Conservation (phyloP, 2,113 vertebrate genomes). For the Barnardius zonarius region DNA sequence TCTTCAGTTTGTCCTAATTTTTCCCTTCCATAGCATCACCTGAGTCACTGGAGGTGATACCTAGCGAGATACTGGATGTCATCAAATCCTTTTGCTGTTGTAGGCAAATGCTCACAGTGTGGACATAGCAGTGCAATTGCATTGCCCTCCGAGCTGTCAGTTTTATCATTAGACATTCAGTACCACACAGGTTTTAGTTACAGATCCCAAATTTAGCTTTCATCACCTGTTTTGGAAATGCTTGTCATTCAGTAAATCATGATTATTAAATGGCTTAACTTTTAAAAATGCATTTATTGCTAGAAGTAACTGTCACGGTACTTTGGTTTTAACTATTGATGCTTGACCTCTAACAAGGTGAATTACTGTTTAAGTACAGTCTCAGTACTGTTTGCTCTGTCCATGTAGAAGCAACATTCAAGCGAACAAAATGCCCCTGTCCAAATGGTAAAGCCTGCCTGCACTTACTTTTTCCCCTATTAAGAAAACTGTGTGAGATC, state of each 20-base stretch:
- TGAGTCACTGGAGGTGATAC: neutral
- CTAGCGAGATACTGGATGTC: neutral
- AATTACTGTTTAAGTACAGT: neutral
- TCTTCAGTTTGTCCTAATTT: constrained; percentile 38
- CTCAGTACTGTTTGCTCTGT: neutral
- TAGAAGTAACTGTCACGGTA: neutral
- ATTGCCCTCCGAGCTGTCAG: neutral
- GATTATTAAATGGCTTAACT: neutral
- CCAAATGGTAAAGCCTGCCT: neutral
- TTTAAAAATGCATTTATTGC: neutral
- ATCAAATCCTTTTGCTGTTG: neutral
- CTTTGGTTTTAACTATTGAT: neutral
- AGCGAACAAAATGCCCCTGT: neutral
- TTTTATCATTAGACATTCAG: constrained; percentile 6
- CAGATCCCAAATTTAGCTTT: constrained; percentile 3
- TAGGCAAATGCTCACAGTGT: neutral
- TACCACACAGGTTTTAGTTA: neutral
- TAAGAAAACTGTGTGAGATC: neutral
- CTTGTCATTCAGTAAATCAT: neutral
- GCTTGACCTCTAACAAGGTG: neutral
- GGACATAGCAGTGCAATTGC: constrained; percentile 10
- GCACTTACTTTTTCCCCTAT: neutral
- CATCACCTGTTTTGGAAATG: neutral
- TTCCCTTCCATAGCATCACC: neutral
- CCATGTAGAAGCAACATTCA: neutral